Base-by-base conservation (phyloP, 2,888 invertebrate genomes). In the Phanerotoma sp. region DNA sequence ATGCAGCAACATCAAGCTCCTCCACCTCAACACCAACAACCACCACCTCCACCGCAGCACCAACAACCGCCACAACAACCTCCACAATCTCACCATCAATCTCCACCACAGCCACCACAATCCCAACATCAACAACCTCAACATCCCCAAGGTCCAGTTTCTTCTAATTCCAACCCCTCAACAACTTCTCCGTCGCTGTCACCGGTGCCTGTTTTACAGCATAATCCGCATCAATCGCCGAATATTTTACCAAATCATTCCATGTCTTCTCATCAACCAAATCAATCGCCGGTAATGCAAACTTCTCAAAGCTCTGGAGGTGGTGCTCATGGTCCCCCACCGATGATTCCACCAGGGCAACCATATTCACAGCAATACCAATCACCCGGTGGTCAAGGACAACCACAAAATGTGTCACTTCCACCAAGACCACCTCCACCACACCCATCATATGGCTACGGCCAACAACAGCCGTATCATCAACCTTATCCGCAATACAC, bases 381-480 rank as follows among this genome's bases (percentile, higher is more conserved):
- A 42, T 68, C 77, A 1, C 69, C 72, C 11, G 75, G 76, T 3
- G 72, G 72, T 9, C 72, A 72, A 46, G 79, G 79, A 10, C 74
- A 71, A 37, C 64, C 77, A 9, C 82, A 82, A 60, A 79, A 79
- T 33, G 81, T 82, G 15, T 81, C 82, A 0, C 66, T 82, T 38
- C 81, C 82, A 11, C 81, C 82, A 7, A 70, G 82, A 54, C 82
- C 82, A 2, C 82, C 82, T 54, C 82, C 82, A 2, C 82, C 82
- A 0, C 82, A 82, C 73, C 81, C 81, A 0, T 77, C 78, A 5
- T 69, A 63, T 52, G 74, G 78, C 1, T 81, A 81, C 55, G 78
- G 80, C 6, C 80, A 79, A 45, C 79, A 79, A 65, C 79, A 78
- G 45, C 73, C 77, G 5, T 79, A 80, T 61, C 80, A 80, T 62